Percentiles rank a stretch among this genome's conserved stretches.
Evolutionary conservation across 2,113 vertebrate species (phyloP).

Genomic region (Apodemus speciosus): DNA sequence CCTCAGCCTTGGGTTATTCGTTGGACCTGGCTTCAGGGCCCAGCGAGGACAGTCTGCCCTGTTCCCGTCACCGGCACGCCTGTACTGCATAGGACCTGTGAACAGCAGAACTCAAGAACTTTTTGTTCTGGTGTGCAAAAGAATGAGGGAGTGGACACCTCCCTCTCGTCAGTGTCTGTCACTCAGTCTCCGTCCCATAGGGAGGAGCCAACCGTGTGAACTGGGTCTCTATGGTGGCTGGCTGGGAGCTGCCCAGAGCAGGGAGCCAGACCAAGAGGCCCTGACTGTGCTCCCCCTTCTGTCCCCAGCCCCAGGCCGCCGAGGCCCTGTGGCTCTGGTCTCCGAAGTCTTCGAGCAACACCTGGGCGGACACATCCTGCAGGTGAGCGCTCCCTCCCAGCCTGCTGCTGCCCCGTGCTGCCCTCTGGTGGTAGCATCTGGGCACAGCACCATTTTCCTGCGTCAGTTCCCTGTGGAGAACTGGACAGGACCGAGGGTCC

Average conservation of each 20-base stretch:
- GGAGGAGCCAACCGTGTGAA: neutral
- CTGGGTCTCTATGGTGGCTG: neutral
- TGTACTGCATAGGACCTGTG: neutral
- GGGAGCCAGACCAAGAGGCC: neutral
- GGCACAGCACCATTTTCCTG: neutral
- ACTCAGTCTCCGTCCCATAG: neutral
- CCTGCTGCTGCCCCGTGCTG: conserved; percentile 44
- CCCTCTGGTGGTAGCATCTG: neutral
- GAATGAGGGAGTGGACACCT: too few species aligned
- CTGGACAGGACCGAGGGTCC: neutral
- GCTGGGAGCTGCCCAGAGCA: neutral
- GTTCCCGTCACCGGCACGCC: neutral
- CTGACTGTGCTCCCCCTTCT: neutral
- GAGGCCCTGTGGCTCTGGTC: conserved; percentile 85
- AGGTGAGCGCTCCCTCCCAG: conserved; percentile 83
- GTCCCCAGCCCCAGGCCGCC: conserved; percentile 73
- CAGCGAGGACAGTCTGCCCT: accelerated
- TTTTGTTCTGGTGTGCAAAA: neutral
- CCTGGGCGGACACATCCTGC: conserved; percentile 92
- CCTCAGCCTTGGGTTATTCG: neutral
- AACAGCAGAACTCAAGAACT: neutral
- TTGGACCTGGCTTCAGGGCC: neutral
- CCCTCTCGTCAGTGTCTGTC: neutral
- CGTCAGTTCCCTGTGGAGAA: accelerated
- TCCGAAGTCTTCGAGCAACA: conserved; percentile 93